Base-by-base conservation (phyloP, 2,797 vertebrate genomes). In the Tauraco hartlaubi region DNA sequence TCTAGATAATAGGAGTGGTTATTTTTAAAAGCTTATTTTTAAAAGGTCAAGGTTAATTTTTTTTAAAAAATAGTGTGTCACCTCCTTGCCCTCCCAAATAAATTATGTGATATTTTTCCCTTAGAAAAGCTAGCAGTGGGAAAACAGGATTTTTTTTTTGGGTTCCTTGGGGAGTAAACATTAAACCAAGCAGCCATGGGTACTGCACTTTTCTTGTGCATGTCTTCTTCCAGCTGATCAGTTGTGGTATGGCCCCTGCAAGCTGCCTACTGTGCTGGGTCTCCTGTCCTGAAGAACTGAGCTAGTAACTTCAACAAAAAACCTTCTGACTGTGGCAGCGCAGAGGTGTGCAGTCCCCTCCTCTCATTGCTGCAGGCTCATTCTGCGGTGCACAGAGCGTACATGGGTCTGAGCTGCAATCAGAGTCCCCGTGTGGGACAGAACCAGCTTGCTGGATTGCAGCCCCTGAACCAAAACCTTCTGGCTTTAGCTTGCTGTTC, bases 91-190 rank as follows among this genome's bases (percentile, higher is more conserved):
- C 15, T 92, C 25, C 20, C 35, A 66, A 39, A 76, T 54, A 81
- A 78, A 71, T 61, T 35, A 68, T 62, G 20, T 78, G 55, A 49
- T 91, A 6, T 55, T 71, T 71, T 26, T 73, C 15, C 48, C 16
- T 16, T 69, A 51, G 62, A 43, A 88, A 66, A 89, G 52, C 43
- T 59, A 62, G 44, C 64, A 90, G 26, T 69, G 81, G 81, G 82
- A 90, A 92, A 88, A 71, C 19, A 63, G 49, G 26, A 35, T 79
- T 88, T 94, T 49, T 88, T 95, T 51, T 86, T 86, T 93, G 66
- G 49, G 67, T 92, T 96, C 77, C 71, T 79, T 75, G 37, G 41
- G 39, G 58, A 88, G 12, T 78, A 88, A 85, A 78, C 37, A 83
- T 82, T 83, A 64, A 95, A 88, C 64, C 3, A 5, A 84, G 80